phyloP scores from a whole-genome alignment of 2,113 vertebrate species.

The Nerophis ophidion region DNA sequence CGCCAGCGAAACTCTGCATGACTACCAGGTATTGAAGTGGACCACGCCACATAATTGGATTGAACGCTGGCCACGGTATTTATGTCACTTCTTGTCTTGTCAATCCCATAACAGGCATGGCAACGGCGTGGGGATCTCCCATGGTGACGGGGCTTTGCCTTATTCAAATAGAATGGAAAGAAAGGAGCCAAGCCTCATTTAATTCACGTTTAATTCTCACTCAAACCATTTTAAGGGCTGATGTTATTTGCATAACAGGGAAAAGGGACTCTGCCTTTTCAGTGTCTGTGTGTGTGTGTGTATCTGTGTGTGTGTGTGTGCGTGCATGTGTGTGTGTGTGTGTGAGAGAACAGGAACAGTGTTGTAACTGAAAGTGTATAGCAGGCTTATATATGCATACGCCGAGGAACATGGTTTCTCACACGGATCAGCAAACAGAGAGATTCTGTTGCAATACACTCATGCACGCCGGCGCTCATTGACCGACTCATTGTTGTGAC shows the following conservation, averaged over 20 bases:
- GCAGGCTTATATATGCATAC: constrained; percentile 69
- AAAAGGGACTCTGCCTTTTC: constrained; percentile 73
- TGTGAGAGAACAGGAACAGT: constrained; percentile 53
- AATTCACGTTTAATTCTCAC: constrained; percentile 99
- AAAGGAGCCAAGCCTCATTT: constrained; percentile 81
- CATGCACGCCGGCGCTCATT: constrained; percentile 32
- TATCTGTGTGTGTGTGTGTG: constrained; percentile 63
- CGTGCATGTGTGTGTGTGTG: constrained; percentile 26
- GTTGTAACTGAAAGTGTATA: constrained; percentile 66
- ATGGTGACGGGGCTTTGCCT: constrained; percentile 77
- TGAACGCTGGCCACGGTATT: constrained; percentile 92
- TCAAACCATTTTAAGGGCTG: constrained; percentile 84
- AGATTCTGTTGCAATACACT: constrained; percentile 43
- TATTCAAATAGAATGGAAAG: constrained; percentile 68
- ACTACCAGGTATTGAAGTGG: constrained; percentile 89
- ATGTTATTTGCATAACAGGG: constrained; percentile 96
- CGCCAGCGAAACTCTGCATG: constrained; percentile 79
- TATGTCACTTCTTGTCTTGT: constrained; percentile 99
- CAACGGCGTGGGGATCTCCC: constrained; percentile 79
- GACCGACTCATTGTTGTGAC: constrained; percentile 27
- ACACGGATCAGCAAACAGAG: constrained; percentile 69
- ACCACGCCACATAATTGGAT: constrained; percentile 96
- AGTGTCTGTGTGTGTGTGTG: constrained; percentile 46
- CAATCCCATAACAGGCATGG: constrained; percentile 91
- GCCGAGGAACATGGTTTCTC: constrained; percentile 67